phyloP scores from a whole-genome alignment of 2,888 invertebrate species.

The Lepetodrilus schrolli region DNA sequence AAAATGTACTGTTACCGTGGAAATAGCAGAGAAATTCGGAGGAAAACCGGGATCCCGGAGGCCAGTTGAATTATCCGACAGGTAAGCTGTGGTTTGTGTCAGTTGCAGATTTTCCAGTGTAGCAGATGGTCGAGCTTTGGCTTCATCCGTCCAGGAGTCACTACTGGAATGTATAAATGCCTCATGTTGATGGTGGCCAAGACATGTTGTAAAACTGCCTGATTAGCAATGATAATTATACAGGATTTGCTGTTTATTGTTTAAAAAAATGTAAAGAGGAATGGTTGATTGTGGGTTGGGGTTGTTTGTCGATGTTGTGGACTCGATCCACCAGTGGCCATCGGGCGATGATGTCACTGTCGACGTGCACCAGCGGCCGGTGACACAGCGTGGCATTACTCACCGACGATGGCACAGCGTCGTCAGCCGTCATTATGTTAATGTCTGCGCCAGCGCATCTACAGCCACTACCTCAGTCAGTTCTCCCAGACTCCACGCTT shows the following conservation, averaged over 20 bases:
- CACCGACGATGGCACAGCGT: background rate
- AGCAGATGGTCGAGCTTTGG: background rate
- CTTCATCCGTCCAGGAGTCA: background rate
- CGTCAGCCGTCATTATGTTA: slow-evolving; percentile 12
- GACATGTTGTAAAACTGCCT: background rate
- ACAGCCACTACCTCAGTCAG: background rate
- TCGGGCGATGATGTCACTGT: background rate
- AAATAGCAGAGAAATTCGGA: background rate
- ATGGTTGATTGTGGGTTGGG: background rate
- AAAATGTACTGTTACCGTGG: background rate
- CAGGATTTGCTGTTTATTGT: background rate
- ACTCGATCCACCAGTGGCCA: background rate
- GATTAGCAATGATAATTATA: slow-evolving; percentile 20
- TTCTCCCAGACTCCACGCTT: too few species aligned
- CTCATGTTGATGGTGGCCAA: background rate
- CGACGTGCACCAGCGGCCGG: background rate
- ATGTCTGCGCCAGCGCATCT: slow-evolving; percentile 22
- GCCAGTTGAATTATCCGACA: slow-evolving; percentile 5
- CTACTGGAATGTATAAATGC: background rate
- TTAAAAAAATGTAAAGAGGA: background rate
- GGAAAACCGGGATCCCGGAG: background rate
- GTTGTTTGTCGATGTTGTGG: background rate
- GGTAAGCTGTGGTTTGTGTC: background rate
- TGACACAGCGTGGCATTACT: slow-evolving; percentile 25
- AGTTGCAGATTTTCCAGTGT: background rate